A percentile compares a stretch with the other conserved stretches of the same genome.
Conservation (phyloP, 2,888 invertebrate species). For the Eristalis tenax region DNA sequence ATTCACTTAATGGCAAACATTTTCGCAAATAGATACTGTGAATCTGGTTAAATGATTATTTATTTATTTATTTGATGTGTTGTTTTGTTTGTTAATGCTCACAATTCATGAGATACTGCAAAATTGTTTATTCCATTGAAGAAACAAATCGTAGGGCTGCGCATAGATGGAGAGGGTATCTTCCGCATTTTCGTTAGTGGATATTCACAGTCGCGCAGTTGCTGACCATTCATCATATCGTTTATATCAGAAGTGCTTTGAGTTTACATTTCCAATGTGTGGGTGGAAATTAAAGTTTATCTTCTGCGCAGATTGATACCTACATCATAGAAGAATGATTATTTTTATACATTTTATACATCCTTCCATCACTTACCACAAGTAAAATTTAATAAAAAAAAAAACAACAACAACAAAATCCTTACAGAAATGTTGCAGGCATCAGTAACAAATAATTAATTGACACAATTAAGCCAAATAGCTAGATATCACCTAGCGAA, state of each 20-base stretch:
- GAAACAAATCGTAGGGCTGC: slow-evolving; percentile 25
- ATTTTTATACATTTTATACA: neutral
- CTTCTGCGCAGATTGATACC: slow-evolving; percentile 25
- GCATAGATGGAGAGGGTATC: slow-evolving; percentile 45
- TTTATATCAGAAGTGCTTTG: slow-evolving; percentile 42
- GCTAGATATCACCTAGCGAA: slow-evolving; percentile 61
- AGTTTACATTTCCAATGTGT: slow-evolving; percentile 46
- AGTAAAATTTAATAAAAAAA: slow-evolving; percentile 1
- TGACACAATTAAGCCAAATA: slow-evolving; percentile 65
- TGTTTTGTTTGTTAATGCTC: slow-evolving; percentile 10
- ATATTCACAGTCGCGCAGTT: slow-evolving; percentile 38
- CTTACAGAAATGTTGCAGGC: neutral
- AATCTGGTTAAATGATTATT: slow-evolving; percentile 42
- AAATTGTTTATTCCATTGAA: slow-evolving; percentile 6
- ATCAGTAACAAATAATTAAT: slow-evolving; percentile 55
- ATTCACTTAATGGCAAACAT: slow-evolving; percentile 31
- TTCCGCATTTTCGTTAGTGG: slow-evolving; percentile 36
- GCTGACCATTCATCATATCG: slow-evolving; percentile 57
- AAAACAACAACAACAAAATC: slow-evolving; percentile 22
- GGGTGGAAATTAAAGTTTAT: slow-evolving; percentile 64
- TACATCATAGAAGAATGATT: slow-evolving; percentile 23
- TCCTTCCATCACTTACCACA: slow-evolving; percentile 44
- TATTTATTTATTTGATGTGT: slow-evolving; percentile 29
- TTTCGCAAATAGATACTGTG: neutral
- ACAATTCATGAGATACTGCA: neutral